Base-by-base conservation (phyloP, 1,140 invertebrate species). In the Zaprionus capensis region DNA sequence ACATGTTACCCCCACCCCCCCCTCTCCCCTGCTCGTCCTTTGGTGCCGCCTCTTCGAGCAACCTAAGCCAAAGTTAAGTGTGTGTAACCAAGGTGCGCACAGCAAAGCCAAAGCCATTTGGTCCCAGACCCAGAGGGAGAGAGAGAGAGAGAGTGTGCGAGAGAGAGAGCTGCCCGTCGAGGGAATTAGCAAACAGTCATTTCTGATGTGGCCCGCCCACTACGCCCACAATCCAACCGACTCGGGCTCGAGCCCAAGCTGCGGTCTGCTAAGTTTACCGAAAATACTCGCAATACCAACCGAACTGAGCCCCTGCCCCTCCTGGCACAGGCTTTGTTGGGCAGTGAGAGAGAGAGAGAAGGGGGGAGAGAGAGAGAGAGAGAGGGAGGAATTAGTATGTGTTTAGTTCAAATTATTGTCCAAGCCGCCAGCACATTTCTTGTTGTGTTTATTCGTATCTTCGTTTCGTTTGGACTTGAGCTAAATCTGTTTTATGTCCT, bases 51-150 rank as follows among this genome's bases (percentile, higher is more conserved):
- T 1, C 38, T 15, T 5, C n/a, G 41, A 44, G 41, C 55, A 44
- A 67, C 53, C 36, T 38, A 67, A 63, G 59, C 58, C 53, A 71
- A 57, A 64, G 53, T 71, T 69, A 74, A 74, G 57, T 76, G 62
- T 70, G 56, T 70, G 36, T 69, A 65, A 24, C 53, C 62, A 77
- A 77, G 75, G 75, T 77, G 62, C 36, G 68, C 68, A 55, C 24
- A 55, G 59, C 58, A 62, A 71, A 71, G 46, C 68, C 49, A 61
- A 58, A 61, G 24, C 64, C 71, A 68, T 73, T 73, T 73, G 56
- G 36, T 28, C 46, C 31, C 17, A 17, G 61, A 34, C 31, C 61
- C 46, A 64, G 14, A 17, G 41, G 14, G 14, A 53, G 20, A 15
- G 5, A 7, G 12, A 9, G 46, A 0, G 26, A 6, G 24, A 5